Base-by-base conservation (phyloP, 2,797 vertebrate species). In the Aeoliscus strigatus region DNA sequence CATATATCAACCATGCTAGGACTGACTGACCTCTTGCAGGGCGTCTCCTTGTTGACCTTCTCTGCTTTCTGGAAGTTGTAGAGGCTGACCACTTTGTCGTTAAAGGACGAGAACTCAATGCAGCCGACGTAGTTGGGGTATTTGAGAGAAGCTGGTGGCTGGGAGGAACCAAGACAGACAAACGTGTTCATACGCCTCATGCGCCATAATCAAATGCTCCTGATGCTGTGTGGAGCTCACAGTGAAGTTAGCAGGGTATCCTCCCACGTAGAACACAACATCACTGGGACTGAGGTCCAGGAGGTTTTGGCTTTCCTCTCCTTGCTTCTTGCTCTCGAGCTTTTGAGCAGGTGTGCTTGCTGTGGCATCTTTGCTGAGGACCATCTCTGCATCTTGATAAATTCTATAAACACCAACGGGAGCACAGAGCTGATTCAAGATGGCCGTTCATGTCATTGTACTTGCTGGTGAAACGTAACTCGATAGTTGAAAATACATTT, bases 51-150 rank as follows among this genome's bases (percentile, higher is more conserved):
- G 28, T 82, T 87, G 36, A 90, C 51, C 0, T 71, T 78, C n/a
- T 67, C 58, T 2, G 63, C 62, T 0, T 11, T 74, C 50, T 91
- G 78, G 60, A 98, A 97, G 79, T 99, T 94, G 73, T 99, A 99
- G 11, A 98, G 87, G 55, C 96, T 96, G 66, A 93, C 12, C 4
- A 86, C 81, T 60, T 83, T 87, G 68, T 95, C 89, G 0, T 97
- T 97, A 29, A 98, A 77, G 0, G 86, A 88, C 64, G 73, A 82
- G 65, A 98, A 75, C 80, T 99, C 96, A 5, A 99, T 91, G 76
- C 96, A 98, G 51, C 96, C 96, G 0, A 42, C 62, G 79, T 95
- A 99, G 47, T 78, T 88, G 8, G 91, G 88, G 5, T 81, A 84
- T 0, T 24, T 82, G 36, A 99, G 75, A 2, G 90, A 33, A 0